Base-by-base conservation (phyloP, 2,888 invertebrate species). In the Ernsta delagoae region DNA sequence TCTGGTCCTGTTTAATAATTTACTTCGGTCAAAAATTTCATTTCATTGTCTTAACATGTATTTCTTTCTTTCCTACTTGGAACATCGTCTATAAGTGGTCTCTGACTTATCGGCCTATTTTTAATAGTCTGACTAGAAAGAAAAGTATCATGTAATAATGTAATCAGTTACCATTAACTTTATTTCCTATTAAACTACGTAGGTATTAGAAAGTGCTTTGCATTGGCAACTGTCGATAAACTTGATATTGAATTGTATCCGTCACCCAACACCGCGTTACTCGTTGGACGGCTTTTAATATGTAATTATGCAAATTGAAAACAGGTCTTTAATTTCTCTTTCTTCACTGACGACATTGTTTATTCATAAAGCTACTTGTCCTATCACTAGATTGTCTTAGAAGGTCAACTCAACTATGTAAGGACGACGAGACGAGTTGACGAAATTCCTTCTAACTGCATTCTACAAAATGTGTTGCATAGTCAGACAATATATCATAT, bases 181-280 rank as follows among this genome's bases (percentile, higher is more conserved):
- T 50, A 50, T 50, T 53, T 53, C 8, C 7, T 2, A 6, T 53
- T 24, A 8, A 2, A 24, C 6, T 36, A 56, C 11, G 61, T 68
- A 62, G 54, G 61, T 56, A 68, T 62, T 68, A 68, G 68, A 68
- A 68, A 68, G 68, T 57, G 50, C 48, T 7, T 62, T 50, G 50
- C 39, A 56, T 6, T 36, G 36, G 68, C 56, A 56, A 61, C 68
- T 63, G 68, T 54, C 41, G 41, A 69, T 69, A 63, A 63, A 63
- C 68, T 69, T 69, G 68, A 63, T 69, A 69, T 69, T 69, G 68
- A 69, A 69, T 69, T 69, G 63, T 63, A 69, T 69, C 62, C 68
- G 68, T 68, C 62, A 68, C 62, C 63, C 57, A 62, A 69, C 59
- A 69, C 68, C 50, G 68, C 34, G 59, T 69, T 69, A 63, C 69